Base-by-base conservation (phyloP, 2,113 vertebrate genomes). In the Tetrao urogallus region DNA sequence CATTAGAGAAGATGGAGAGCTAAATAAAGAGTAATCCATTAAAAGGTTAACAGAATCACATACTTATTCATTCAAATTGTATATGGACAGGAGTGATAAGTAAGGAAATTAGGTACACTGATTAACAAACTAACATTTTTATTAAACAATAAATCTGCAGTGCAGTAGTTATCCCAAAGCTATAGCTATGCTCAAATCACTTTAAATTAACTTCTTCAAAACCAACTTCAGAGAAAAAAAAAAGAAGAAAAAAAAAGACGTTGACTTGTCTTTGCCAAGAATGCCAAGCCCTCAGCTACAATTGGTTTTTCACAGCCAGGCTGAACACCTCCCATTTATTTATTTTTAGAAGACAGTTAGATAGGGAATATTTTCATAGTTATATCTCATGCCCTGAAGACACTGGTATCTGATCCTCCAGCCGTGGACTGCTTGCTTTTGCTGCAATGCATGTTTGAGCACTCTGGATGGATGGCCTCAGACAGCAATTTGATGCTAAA, bases 101-200 rank as follows among this genome's bases (percentile, higher is more conserved):
- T 63, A 67, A 82, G 61, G 86, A 91, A 93, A 95, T 70, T 42
- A 94, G 11, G 52, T 83, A 86, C 78, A 84, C 83, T 82, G 85
- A 86, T 95, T 81, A 95, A 88, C 16, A 86, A 95, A 86, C 61
- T 93, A 92, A 63, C 94, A 90, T 92, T 96, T 86, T 92, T 92
- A 94, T 94, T 94, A 94, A 93, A 92, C 38, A 92, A 92, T 92
- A 95, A 89, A 94, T 89, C 72, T 95, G 84, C 48, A 75, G 43
- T 73, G 69, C 9, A 52, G 42, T 63, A 91, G 84, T 92, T 93
- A 96, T 84, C 76, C 78, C 74, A 92, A 88, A 73, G 73, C 48
- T 80, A 91, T 13, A 92, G 79, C 76, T 88, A 78, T 25, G 47
- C 24, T 84, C 54, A 92, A 86, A 92, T 69, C 88, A 93, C 77